A percentile compares a stretch with the other conserved stretches of the same genome.
phyloP scores from a whole-genome alignment of 2,113 vertebrate genomes.

The mouse (Mus musculus) region DNA sequence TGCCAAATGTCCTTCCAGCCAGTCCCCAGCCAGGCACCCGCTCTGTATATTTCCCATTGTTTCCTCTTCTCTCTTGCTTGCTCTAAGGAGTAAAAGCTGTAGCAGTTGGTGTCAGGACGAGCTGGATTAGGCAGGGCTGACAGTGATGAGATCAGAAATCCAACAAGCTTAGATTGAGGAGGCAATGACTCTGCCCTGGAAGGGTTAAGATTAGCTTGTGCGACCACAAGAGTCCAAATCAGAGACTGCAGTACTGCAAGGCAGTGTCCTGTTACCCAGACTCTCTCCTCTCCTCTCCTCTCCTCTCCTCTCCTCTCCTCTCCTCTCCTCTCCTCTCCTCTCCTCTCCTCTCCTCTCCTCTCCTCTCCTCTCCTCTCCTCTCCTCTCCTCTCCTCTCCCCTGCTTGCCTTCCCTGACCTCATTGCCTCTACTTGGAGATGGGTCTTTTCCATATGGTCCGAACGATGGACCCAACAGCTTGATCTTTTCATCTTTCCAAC shows the following conservation, averaged over 20 bases:
- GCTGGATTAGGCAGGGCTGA: not conserved
- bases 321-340: not conserved
- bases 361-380: not conserved
- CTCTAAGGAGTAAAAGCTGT: not conserved
- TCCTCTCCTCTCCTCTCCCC: not conserved
- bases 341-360: not conserved
- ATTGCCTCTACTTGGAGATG: not conserved
- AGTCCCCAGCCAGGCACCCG: not conserved
- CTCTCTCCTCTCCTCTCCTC: no score
- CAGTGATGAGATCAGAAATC: not conserved
- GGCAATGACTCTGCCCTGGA: not conserved
- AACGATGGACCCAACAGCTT: not conserved
- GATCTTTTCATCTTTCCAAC: not conserved
- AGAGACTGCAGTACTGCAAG: not conserved
- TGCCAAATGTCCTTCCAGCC: not conserved
- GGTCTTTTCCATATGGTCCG: not conserved
- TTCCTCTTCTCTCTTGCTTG: no score
- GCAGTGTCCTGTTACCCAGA: not conserved
- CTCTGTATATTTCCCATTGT: not conserved
- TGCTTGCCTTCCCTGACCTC: not conserved
- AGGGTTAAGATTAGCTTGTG: not conserved
- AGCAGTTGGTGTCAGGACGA: not conserved
- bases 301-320: not conserved
- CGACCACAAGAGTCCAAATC: not conserved
- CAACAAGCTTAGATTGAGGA: not conserved